Base-by-base conservation (phyloP, 2,797 vertebrate genomes). In the Rhinoraja longicauda region DNA sequence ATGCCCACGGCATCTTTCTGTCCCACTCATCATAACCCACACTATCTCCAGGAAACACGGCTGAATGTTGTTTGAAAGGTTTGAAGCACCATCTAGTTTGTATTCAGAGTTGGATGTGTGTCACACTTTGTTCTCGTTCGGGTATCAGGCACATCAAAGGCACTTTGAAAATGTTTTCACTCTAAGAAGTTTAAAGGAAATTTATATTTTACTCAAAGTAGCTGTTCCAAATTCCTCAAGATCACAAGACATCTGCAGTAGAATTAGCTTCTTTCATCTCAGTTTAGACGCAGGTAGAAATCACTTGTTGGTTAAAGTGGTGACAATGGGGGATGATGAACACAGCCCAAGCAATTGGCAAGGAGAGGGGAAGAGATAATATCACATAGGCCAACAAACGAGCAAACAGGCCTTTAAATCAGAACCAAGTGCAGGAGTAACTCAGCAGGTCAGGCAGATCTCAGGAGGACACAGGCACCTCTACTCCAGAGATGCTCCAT, bases 181-280 rank as follows among this genome's bases (percentile, higher is more conserved):
- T 86, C 57, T 62, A 64, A 59, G 82, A 29, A 86, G 57, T 62
- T 86, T n/a, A 62, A 9, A 82, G 53, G 2, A 21, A 82, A 26
- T 32, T 12, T 62, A 29, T 84, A 59, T 86, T 62, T 86, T 8
- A 62, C 57, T 62, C 29, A 62, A 64, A 86, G 57, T 62, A 59
- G 53, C 57, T n/a, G 57, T 32, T 86, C n/a, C 82, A 62, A 64
- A 86, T 86, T 45, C 5, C 82, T 62, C 29, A n/a, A 64, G 59
- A 32, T 86, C 53, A 0, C 17, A 62, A 53, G 19, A 70, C 10
- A 8, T 21, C 67, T 64, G 15, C 36, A 29, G 21, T 73, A 8
- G 36, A 45, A 72, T 91, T 91, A 72, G 39, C 72, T 72, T 21
- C 17, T 91, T 91, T 72, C 64, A 91, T 45, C 32, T 39, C 88